phyloP scores from a whole-genome alignment of 2,797 vertebrate species.

The Adrianichthys oophorus region DNA sequence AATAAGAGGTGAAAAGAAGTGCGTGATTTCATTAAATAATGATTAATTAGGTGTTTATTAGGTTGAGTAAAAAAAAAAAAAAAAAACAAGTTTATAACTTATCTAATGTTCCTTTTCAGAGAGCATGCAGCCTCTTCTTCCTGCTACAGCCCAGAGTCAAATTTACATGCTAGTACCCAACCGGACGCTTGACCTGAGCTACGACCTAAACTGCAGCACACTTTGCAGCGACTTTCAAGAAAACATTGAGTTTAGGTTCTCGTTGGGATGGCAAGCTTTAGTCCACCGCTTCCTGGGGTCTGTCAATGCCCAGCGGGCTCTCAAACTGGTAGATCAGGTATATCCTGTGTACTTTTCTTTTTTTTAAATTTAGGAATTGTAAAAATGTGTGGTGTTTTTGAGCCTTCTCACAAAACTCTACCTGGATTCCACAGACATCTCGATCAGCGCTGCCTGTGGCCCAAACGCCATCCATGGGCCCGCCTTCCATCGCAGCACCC shows the following conservation, averaged over 20 bases:
- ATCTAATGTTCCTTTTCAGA: conserved; percentile 68
- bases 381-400: no score
- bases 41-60: no score
- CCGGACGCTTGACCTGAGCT: conserved; percentile 95
- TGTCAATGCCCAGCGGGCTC: conserved; percentile 84
- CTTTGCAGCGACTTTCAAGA: conserved; percentile 96
- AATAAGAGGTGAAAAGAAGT: not conserved
- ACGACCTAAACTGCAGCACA: conserved; percentile 91
- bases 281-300: conserved; percentile 92
- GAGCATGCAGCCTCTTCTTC: conserved; percentile 90
- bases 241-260: conserved; percentile 93
- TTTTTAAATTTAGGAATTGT: no score
- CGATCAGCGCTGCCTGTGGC: conserved; percentile 81
- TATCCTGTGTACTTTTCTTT: no score
- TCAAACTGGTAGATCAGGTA: conserved; percentile 88
- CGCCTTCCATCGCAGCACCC: conserved; percentile 64
- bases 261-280: conserved; percentile 88
- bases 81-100: not conserved
- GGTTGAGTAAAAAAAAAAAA: no score
- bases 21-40: no score
- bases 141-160: conserved; percentile 83
- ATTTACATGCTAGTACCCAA: conserved; percentile 85
- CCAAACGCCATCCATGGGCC: conserved; percentile 78
- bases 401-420: no score
- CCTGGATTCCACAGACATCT: conserved; percentile 30